A percentile compares a stretch with the other conserved stretches of the same genome.
These are phyloP conservation scores for Erebia epiphron DNA, from an alignment of 2,888 invertebrate genomes.

Conservation along the genomic window DNA sequence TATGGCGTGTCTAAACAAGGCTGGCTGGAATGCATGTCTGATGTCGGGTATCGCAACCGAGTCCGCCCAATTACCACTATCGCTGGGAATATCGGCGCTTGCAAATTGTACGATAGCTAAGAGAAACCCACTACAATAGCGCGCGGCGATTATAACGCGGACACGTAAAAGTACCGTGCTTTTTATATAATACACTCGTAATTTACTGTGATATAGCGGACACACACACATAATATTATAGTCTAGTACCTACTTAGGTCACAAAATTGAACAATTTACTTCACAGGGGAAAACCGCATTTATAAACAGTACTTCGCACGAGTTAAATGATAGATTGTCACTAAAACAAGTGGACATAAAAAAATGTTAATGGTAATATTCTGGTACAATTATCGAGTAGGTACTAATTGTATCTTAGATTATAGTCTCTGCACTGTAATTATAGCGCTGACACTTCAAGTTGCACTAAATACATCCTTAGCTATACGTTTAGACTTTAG, in stretches of 20 bases:
- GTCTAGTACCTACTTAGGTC: no score
- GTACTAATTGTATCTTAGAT: conserved; percentile 36
- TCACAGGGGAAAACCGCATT: conserved; percentile 26
- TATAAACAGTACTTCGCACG: conserved; percentile 26
- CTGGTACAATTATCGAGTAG: conserved; percentile 29
- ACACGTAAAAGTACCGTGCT: conserved; percentile 9
- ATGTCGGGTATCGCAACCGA: conserved; percentile 28
- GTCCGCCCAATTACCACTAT: conserved; percentile 71
- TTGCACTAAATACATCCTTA: conserved; percentile 2
- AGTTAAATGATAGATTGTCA: conserved; percentile 32
- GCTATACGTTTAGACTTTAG: no score
- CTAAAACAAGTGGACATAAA: conserved; percentile 24
- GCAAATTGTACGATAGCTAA: conserved; percentile 71
- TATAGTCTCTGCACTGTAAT: conserved; percentile 31
- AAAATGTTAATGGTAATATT: conserved; percentile 29
- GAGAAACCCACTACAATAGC: conserved; percentile 44
- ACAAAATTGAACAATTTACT: conserved; percentile 17
- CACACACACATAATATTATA: not conserved
- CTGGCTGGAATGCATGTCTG: conserved; percentile 19
- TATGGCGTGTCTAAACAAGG: conserved; percentile 23
- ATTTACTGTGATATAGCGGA: conserved; percentile 2
- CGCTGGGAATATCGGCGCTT: conserved; percentile 73
- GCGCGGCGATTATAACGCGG: conserved; percentile 19
- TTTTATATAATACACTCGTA: conserved; percentile 3
- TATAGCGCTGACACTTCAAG: conserved; percentile 32